A percentile compares a stretch with the other conserved stretches of the same genome.
Evolutionary conservation across 1,140 invertebrate genomes (phyloP).

Genomic region (Drosophila suzukii): DNA sequence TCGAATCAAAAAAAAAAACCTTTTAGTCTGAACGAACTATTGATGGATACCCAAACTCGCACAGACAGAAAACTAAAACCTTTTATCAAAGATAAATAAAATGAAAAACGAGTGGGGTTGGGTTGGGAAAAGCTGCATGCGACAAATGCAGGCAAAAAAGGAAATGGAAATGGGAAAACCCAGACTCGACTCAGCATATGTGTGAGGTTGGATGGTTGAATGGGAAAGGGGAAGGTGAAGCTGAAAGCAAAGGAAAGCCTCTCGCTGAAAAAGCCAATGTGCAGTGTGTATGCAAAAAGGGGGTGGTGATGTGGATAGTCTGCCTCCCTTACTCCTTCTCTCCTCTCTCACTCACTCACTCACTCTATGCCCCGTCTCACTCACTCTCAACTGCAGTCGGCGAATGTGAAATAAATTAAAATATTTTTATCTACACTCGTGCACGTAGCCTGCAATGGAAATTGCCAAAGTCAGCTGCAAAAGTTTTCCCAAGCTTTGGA

Average conservation of each 20-base stretch:
- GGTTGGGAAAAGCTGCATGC: slow-evolving; percentile 7
- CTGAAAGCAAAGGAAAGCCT: slow-evolving; percentile 18
- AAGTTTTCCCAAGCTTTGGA: slow-evolving; percentile 72
- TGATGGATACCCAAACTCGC: slow-evolving; percentile 41
- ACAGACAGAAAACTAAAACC: slow-evolving; percentile 64
- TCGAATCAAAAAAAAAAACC: slow-evolving; percentile 42
- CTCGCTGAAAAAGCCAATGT: slow-evolving; percentile 54
- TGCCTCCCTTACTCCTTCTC: background rate
- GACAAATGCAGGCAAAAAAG: slow-evolving; percentile 58
- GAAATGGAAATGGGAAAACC: slow-evolving; percentile 32
- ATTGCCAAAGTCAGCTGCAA: slow-evolving; percentile 60
- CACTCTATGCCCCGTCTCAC: background rate
- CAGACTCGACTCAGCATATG: slow-evolving; percentile 36
- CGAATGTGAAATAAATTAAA: slow-evolving; percentile 81
- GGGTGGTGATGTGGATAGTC: slow-evolving; percentile 21
- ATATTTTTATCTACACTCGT: slow-evolving; percentile 82
- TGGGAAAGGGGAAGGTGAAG: background rate
- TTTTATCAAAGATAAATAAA: slow-evolving; percentile 82
- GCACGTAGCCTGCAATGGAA: slow-evolving; percentile 66
- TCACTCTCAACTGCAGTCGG: slow-evolving; percentile 48
- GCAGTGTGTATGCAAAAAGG: slow-evolving; percentile 49
- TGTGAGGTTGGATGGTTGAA: slow-evolving; percentile 10
- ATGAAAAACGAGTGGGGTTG: slow-evolving; percentile 38
- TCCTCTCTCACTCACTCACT: background rate
- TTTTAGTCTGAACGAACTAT: slow-evolving; percentile 47